phyloP scores from a whole-genome alignment of 2,888 invertebrate genomes.

The Nephrotoma appendiculata region DNA sequence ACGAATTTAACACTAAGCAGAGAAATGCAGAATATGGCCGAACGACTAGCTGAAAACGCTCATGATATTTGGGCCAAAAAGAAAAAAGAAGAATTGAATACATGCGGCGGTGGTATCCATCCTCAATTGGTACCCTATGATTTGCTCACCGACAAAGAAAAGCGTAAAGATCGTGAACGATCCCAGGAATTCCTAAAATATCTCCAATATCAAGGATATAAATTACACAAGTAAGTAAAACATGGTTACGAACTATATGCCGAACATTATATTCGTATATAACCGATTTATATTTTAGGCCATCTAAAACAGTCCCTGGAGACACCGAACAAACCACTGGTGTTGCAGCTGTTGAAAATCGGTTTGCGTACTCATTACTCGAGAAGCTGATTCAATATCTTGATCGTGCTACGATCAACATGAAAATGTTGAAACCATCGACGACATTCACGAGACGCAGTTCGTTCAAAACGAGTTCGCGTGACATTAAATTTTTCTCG shows the following conservation, averaged over 20 bases:
- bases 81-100: constrained; percentile 81
- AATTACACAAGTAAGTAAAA: constrained; percentile 52
- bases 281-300: constrained; percentile 28
- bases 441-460: constrained; percentile 86
- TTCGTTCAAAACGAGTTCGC: constrained; percentile 84
- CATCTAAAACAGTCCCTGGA: constrained; percentile 50
- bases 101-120: constrained; percentile 80
- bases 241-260: background rate
- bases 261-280: background rate
- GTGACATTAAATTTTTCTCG: constrained; percentile 98
- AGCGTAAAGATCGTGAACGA: constrained; percentile 89
- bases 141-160: constrained; percentile 94
- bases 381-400: constrained; percentile 95
- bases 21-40: constrained; percentile 97
- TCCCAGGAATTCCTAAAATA: constrained; percentile 97
- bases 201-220: constrained; percentile 94
- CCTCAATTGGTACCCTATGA: constrained; percentile 97
- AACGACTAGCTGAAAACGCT: constrained; percentile 86
- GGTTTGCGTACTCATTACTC: constrained; percentile 93
- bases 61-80: constrained; percentile 99
- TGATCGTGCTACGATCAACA: constrained; percentile 91
- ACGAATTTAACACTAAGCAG: constrained; percentile 92
- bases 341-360: constrained; percentile 71
- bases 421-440: constrained; percentile 89
- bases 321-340: constrained; percentile 66